phyloP scores from a whole-genome alignment of 2,797 vertebrate species.

The Chrosomus eos region DNA sequence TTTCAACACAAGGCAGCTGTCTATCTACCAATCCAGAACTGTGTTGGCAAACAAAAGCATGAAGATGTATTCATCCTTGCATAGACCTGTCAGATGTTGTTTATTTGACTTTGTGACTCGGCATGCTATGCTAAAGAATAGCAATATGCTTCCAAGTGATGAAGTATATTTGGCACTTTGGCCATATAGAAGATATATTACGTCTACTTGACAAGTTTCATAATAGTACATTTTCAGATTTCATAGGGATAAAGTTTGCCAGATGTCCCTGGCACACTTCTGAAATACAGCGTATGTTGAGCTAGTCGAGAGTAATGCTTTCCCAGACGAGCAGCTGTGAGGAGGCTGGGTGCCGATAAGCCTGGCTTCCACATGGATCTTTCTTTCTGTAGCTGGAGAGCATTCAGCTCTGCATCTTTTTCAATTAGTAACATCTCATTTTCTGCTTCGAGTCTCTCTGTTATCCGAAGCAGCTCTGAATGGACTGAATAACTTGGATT shows the following conservation, averaged over 20 bases:
- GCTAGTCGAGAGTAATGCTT: constrained; percentile 25
- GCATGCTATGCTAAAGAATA: constrained; percentile 38
- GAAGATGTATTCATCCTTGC: neutral
- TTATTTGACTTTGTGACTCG: constrained; percentile 29
- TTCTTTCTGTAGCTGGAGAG: constrained; percentile 37
- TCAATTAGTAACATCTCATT: constrained; percentile 45
- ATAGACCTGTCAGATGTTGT: constrained; percentile 50
- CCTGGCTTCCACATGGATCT: constrained; percentile 33
- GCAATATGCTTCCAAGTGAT: constrained; percentile 30
- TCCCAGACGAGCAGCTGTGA: constrained; percentile 41
- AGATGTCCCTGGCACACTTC: constrained; percentile 41
- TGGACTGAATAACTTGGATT: neutral
- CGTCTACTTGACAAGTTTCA: neutral
- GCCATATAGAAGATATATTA: constrained; percentile 44
- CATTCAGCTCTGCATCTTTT: constrained; percentile 38
- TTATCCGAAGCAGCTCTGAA: constrained; percentile 16
- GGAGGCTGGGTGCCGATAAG: constrained; percentile 37
- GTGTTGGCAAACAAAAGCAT: constrained; percentile 26
- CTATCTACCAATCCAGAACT: constrained; percentile 17
- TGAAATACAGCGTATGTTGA: constrained; percentile 29
- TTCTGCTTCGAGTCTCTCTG: constrained; percentile 34
- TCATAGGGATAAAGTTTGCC: constrained; percentile 12
- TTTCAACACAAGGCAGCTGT: constrained; percentile 41
- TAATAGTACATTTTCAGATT: constrained; percentile 8
- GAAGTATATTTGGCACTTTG: neutral